These are phyloP conservation scores for Otocyon megalotis DNA, from an alignment of 2,113 vertebrate species.

Conservation along the genomic window DNA sequence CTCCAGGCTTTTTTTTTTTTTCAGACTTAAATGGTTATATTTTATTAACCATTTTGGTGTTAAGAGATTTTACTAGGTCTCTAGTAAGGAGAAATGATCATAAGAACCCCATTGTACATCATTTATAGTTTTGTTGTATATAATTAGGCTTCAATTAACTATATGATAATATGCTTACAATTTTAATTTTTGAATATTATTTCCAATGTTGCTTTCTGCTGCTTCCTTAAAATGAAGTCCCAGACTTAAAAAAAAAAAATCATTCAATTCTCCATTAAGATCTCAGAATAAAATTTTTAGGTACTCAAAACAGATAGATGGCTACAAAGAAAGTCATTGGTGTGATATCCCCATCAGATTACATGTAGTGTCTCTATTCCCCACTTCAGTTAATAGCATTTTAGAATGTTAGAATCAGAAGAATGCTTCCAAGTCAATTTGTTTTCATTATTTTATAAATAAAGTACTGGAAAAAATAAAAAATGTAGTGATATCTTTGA, in stretches of 20 bases:
- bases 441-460: background rate
- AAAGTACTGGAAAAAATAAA: background rate
- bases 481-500: background rate
- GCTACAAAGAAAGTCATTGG: background rate
- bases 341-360: background rate
- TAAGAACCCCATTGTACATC: background rate
- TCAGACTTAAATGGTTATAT: background rate
- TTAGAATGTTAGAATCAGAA: background rate
- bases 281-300: background rate
- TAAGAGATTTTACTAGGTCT: background rate
- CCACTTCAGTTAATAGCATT: background rate
- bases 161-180: background rate
- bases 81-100: background rate
- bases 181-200: background rate
- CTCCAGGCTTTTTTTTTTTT: background rate
- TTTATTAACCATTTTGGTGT: background rate
- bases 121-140: background rate
- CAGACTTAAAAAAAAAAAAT: constrained; percentile 42
- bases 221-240: background rate
- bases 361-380: rapidly evolving
- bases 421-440: background rate
- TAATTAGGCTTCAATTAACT: background rate
- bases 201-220: background rate
- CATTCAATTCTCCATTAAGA: background rate
- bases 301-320: background rate